Base-by-base conservation (phyloP, 2,797 vertebrate species). In the Macrochelys suwanniensis region DNA sequence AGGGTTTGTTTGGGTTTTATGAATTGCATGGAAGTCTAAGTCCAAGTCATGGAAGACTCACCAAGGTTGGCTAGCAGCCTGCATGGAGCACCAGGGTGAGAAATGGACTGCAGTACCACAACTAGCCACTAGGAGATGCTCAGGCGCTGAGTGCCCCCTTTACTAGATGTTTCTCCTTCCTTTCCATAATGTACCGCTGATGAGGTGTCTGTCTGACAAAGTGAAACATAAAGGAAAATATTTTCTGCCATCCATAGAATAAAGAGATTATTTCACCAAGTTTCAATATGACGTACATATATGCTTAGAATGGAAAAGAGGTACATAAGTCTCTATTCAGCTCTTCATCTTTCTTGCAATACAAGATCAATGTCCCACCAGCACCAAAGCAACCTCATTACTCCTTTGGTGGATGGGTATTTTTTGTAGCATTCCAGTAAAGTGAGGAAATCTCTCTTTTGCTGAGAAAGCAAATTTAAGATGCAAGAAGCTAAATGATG, bases 121-220 rank as follows among this genome's bases (percentile, higher is more conserved):
- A 8, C n/a, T 42, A 10, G 65, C 19, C 65, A 71, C 65, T 23
- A 71, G 5, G 5, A 42, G 19, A 6, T 42, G n/a, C 19, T 68
- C n/a, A 42, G n/a, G 65, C 42, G n/a, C n/a, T 23, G 19, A 71
- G 9, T 71, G 65, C 9, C n/a, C 19, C n/a, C n/a, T 21, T 37
- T 71, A 26, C 80, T 49, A 42, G 51, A 17, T 11, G 7, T 1
- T 37, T 78, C 56, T 21, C 6, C 42, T 77, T 77, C 6, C 74
- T 61, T 77, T 19, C 50, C 82, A 50, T n/a, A 80, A 0, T 3
- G 2, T 0, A 23, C 2, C 23, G 54, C 5, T 31, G 88, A 3
- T 0, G 31, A 21, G 33, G 28, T 90, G 3, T 11, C 4, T 5
- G 1, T 45, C 31, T 51, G 50, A 51, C 77, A 68, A 26, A 79